Conservation (phyloP, 2,888 invertebrate species). For the Nomada flava region DNA sequence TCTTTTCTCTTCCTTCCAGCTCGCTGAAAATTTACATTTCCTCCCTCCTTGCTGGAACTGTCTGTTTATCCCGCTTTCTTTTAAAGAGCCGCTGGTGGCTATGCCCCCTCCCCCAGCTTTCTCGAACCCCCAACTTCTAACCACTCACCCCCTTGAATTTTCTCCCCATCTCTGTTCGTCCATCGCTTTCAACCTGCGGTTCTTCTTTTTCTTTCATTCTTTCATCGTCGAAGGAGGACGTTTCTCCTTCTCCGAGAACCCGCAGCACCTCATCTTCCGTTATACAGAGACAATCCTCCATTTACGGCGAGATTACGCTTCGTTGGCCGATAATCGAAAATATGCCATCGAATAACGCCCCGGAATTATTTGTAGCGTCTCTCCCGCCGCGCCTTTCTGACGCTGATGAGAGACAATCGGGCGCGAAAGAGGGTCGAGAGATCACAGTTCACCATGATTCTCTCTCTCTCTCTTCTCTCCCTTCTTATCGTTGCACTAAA, state of each 20-base stretch:
- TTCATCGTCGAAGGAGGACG: conserved; percentile 41
- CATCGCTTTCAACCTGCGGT: conserved; percentile 20
- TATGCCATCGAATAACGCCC: conserved; percentile 82
- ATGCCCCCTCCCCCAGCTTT: conserved; percentile 64
- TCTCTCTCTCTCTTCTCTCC: background rate
- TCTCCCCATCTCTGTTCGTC: conserved; percentile 37
- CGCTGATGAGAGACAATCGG: conserved; percentile 68
- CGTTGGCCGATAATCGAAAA: conserved; percentile 83
- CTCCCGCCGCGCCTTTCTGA: conserved; percentile 12
- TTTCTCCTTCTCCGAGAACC: conserved; percentile 50
- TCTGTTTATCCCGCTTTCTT: conserved; percentile 84
- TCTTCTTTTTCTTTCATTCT: conserved; percentile 33
- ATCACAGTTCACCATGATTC: background rate
- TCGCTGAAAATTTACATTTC: conserved; percentile 84
- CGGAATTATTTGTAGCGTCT: conserved; percentile 78
- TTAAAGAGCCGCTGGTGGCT: conserved; percentile 82
- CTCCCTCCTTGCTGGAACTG: conserved; percentile 81
- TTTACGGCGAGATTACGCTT: conserved; percentile 83
- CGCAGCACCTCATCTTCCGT: conserved; percentile 74
- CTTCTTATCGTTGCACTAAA: background rate
- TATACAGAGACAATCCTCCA: conserved; percentile 81
- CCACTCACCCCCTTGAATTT: conserved; percentile 49
- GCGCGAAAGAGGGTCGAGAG: conserved; percentile 51
- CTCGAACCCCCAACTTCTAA: conserved; percentile 46
- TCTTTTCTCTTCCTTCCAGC: conserved; percentile 83